These are phyloP conservation scores for Melanargia galathea DNA, from an alignment of 2,888 invertebrate genomes.

Conservation along the genomic window DNA sequence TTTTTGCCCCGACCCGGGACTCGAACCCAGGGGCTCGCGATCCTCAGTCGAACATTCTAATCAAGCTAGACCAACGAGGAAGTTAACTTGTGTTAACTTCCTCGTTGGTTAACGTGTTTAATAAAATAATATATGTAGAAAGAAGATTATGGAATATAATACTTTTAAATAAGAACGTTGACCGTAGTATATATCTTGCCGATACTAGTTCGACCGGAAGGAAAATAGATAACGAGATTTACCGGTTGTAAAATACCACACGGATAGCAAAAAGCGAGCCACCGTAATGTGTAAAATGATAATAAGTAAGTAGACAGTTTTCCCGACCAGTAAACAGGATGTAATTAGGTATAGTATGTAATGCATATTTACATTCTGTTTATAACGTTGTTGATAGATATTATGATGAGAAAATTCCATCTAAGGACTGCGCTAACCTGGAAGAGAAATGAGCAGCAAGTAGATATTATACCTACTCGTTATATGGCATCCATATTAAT, in stretches of 20 bases:
- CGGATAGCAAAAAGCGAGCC: conserved; percentile 23
- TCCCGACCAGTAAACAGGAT: conserved; percentile 14
- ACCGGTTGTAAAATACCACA: conserved; percentile 33
- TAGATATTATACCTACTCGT: no score
- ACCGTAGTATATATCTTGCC: conserved; percentile 26
- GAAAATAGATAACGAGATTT: conserved; percentile 40
- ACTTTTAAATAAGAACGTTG: conserved; percentile 38
- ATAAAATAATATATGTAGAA: no score
- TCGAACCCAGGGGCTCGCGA: no score
- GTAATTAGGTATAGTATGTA: conserved; percentile 11
- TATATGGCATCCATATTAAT: no score
- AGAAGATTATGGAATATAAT: conserved; percentile 24
- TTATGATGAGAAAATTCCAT: background rate
- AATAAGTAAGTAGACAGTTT: conserved; percentile 15
- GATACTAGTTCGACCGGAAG: conserved; percentile 35
- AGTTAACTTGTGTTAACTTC: no score
- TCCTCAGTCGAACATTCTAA: no score
- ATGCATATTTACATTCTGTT: conserved; percentile 1
- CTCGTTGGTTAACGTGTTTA: no score
- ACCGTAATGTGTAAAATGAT: conserved; percentile 20
- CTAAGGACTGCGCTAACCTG: background rate
- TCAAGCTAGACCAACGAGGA: no score
- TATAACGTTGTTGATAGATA: background rate
- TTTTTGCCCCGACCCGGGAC: no score
- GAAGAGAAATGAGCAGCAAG: no score